Conservation (phyloP, 2,113 vertebrate genomes). For the Ceyx margarethae region DNA sequence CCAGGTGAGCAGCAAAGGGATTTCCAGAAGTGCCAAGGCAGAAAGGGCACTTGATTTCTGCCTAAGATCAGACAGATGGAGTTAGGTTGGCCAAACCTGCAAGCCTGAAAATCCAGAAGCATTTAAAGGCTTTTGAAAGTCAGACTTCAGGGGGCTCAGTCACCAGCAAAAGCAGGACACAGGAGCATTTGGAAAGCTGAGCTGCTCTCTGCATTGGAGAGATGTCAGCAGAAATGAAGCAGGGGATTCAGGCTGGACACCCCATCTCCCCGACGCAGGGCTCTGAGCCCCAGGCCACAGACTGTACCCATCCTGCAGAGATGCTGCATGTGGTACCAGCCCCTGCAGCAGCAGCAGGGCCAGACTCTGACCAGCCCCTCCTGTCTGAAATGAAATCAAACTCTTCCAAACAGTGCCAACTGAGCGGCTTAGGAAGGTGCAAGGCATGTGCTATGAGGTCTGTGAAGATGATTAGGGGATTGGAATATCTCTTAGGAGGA, state of each 20-base stretch:
- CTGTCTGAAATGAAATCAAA: not conserved
- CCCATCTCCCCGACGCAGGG: accelerated
- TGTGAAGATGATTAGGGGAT: no score
- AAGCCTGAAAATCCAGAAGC: not conserved
- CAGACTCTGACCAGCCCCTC: not conserved
- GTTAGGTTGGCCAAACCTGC: not conserved
- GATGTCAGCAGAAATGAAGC: not conserved
- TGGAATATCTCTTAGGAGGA: no score
- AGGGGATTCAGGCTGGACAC: not conserved
- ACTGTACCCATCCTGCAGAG: not conserved
- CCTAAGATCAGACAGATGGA: not conserved
- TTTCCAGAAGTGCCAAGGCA: not conserved
- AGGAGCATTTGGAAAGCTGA: not conserved
- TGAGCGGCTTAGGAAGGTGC: not conserved
- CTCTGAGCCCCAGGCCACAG: not conserved
- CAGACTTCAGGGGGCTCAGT: not conserved
- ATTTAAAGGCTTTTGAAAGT: not conserved
- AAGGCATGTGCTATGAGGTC: not conserved
- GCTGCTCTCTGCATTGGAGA: not conserved
- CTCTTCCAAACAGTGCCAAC: not conserved
- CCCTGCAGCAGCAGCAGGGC: not conserved
- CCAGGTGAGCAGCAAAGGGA: not conserved
- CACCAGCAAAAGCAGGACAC: not conserved
- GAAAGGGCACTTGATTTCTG: not conserved
- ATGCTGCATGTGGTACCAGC: accelerated